A percentile compares a stretch with the other conserved stretches of the same genome.
phyloP scores from a whole-genome alignment of 2,888 invertebrate species.

The Ophion costatus region DNA sequence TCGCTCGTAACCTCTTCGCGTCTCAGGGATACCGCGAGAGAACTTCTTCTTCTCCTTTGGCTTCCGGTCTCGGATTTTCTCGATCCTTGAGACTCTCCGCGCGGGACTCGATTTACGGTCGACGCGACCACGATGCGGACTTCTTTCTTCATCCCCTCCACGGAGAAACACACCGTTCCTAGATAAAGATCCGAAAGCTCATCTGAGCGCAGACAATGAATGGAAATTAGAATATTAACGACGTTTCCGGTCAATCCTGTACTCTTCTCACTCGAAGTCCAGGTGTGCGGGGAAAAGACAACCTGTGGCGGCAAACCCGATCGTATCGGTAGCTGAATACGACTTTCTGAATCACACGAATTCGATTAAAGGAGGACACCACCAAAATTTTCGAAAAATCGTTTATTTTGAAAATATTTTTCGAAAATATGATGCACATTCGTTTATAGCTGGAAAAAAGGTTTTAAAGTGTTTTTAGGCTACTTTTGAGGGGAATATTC shows the following conservation, averaged over 20 bases:
- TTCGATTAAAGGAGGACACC: not conserved
- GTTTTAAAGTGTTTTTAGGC: too few species aligned
- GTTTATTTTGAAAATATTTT: too few species aligned
- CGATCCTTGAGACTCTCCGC: constrained; percentile 1
- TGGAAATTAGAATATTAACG: constrained; percentile 29
- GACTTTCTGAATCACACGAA: not conserved
- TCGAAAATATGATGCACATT: too few species aligned
- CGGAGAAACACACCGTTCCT: not conserved
- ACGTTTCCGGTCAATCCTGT: constrained; percentile 31
- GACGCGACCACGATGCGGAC: not conserved
- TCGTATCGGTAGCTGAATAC: not conserved
- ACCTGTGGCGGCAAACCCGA: not conserved
- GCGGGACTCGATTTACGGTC: constrained; percentile 18
- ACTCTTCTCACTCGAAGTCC: not conserved
- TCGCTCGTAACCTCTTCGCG: constrained; percentile 39
- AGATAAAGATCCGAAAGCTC: constrained; percentile 11
- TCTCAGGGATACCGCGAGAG: constrained; percentile 32
- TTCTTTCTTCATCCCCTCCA: constrained; percentile 1
- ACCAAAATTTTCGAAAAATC: too few species aligned
- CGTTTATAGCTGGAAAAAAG: too few species aligned
- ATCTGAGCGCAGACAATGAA: constrained; percentile 24
- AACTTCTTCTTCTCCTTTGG: constrained; percentile 57
- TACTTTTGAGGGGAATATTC: too few species aligned
- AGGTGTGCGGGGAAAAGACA: not conserved
- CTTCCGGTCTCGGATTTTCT: constrained; percentile 47